Evolutionary conservation across 92 coral and sea anemone species (phyloP), one percentile per base, ranked within the genome.

Genomic region (Palythoa caribaeorum): DNA sequence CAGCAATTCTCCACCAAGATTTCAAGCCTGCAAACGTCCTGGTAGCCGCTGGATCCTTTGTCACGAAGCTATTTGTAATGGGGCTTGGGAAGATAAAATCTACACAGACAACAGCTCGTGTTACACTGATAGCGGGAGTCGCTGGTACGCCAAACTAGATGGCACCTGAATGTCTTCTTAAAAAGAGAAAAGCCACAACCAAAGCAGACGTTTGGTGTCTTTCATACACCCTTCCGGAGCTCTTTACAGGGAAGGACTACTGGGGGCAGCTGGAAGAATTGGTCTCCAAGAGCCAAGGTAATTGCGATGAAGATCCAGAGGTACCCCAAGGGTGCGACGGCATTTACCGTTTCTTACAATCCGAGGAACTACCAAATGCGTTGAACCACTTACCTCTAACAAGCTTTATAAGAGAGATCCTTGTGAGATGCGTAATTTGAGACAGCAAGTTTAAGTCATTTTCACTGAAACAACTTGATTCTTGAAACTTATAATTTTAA

Each of bases 161-260:
- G 28, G 28, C 28, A 28, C 28, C 28, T 28, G 28, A 28, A 28
- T 28, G 28, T 28, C 28, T 28, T 28, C 52, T 86, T 60, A 71
- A 17, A 19, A 86, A 86, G 69, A 73, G 60, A 37, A 86, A 75
- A 37, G 73, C 83, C n/a, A 75, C 83, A 73, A 74, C 89, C 53
- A 86, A 86, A 60, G 65, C 83, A 73, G 89, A 86, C 59, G 83
- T 86, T 38, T 86, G 83, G 89, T 86, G 83, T 7, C 83, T 75
- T 38, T 74, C 73, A 20, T 86, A 83, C 52, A 86, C 89, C 28
- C 89, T 86, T 28, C 75, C 74, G 2, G 79, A 86, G 60, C 62
- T 86, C 52, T 75, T 75, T 5, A 76, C 89, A 13, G 83, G 75
- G n/a, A 76, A 86, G 77, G 84, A 84, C 73, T 86, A 83, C 52